phyloP scores from a whole-genome alignment of 2,888 invertebrate genomes.

The Pterostichus niger region DNA sequence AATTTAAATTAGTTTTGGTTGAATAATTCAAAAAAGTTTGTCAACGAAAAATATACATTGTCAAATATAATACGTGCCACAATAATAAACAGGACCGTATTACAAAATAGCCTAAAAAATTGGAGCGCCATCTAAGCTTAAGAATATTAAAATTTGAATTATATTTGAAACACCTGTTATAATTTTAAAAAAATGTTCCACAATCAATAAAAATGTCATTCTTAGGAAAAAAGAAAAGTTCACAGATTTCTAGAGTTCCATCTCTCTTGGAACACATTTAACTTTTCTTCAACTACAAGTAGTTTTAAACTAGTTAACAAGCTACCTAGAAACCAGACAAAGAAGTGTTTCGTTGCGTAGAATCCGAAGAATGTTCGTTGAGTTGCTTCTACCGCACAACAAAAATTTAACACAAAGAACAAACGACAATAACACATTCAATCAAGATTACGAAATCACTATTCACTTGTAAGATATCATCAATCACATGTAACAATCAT shows the following conservation, averaged over 20 bases:
- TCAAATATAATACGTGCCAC: no score
- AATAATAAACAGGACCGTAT: no score
- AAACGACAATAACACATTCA: slow-evolving; percentile 39
- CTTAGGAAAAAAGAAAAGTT: slow-evolving; percentile 11
- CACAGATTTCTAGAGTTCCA: not conserved
- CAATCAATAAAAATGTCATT: not conserved
- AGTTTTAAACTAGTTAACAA: slow-evolving; percentile 20
- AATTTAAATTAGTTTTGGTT: no score
- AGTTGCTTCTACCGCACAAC: slow-evolving; percentile 31
- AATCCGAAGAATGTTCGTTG: slow-evolving; percentile 14
- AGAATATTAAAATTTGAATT: no score
- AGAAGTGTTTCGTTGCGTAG: slow-evolving; percentile 18
- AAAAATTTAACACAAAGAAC: slow-evolving; percentile 24
- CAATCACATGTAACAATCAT: not conserved
- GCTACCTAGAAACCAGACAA: slow-evolving; percentile 39
- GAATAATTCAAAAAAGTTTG: no score
- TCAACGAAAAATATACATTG: no score
- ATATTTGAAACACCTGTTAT: no score
- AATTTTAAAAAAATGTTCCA: not conserved
- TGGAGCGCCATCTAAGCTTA: no score
- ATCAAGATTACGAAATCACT: slow-evolving; percentile 43
- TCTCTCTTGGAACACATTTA: slow-evolving; percentile 30
- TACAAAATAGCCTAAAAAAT: no score
- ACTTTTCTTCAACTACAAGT: slow-evolving; percentile 15
- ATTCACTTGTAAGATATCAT: slow-evolving; percentile 16